These are phyloP conservation scores for Caenorhabditis elegans DNA, from an alignment of 1,140 invertebrate species.

Conservation along the genomic window DNA sequence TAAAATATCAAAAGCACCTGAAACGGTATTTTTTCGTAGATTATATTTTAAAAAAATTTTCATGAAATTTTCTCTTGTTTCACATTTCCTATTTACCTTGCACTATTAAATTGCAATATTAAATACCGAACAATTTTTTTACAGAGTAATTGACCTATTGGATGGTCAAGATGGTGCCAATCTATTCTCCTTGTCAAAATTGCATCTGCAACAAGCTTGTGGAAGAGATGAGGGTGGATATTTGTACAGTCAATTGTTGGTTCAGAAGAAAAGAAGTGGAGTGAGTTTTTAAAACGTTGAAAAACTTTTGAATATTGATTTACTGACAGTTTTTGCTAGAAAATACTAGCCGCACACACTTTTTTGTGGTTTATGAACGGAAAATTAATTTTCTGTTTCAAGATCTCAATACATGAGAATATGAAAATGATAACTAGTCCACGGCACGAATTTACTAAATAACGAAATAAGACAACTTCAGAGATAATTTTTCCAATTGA, in stretches of 20 bases:
- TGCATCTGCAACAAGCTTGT: constrained; percentile 42
- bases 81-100: not conserved
- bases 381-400: too few species aligned
- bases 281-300: constrained; percentile 26
- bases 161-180: constrained; percentile 45
- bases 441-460: too few species aligned
- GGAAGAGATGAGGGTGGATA: constrained; percentile 45
- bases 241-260: constrained; percentile 48
- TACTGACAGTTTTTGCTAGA: not conserved
- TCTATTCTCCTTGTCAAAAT: constrained; percentile 44
- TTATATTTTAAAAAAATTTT: not conserved
- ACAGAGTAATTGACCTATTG: constrained; percentile 46
- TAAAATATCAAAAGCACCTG: too few species aligned
- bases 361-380: too few species aligned
- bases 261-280: constrained; percentile 49
- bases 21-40: too few species aligned
- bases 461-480: too few species aligned
- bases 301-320: not conserved
- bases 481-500: too few species aligned
- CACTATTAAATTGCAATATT: too few species aligned
- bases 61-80: not conserved
- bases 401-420: too few species aligned
- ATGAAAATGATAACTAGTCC: too few species aligned
- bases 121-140: too few species aligned
- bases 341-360: too few species aligned